phyloP scores from a whole-genome alignment of 37 sponge, comb jelly and placozoan species.

The Beroe forskalii region DNA sequence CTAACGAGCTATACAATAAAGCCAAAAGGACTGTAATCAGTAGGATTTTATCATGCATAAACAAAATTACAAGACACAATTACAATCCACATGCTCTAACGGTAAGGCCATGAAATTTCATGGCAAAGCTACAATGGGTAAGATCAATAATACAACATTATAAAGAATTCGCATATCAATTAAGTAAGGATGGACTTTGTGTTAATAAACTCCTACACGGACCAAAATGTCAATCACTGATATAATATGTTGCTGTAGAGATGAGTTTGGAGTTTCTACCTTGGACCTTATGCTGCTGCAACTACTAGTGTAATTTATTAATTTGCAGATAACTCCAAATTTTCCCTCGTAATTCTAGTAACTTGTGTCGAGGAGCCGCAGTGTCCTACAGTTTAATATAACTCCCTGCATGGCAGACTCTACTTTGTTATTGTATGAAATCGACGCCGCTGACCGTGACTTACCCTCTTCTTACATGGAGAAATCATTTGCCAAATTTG shows the following conservation, averaged over 20 bases:
- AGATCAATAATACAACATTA: neutral
- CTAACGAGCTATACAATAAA: too few relatives aligned
- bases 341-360: too few relatives aligned
- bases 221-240: too few relatives aligned
- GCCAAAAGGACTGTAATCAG: neutral
- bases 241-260: too few relatives aligned
- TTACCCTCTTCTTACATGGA: conserved; percentile 46
- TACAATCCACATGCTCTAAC: neutral
- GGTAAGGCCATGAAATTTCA: neutral
- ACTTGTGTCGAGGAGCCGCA: too few relatives aligned
- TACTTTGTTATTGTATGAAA: neutral
- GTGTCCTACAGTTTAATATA: too few relatives aligned
- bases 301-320: too few relatives aligned
- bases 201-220: too few relatives aligned
- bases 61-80: neutral
- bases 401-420: conserved; percentile 50
- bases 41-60: neutral
- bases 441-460: neutral
- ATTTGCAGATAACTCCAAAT: too few relatives aligned
- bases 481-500: conserved; percentile 38
- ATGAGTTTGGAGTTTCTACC: too few relatives aligned
- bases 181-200: too few relatives aligned
- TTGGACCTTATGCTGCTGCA: too few relatives aligned
- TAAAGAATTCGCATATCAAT: neutral
- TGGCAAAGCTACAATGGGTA: neutral